Conservation (phyloP, 2,888 invertebrate genomes). For the Atrina japonica region DNA sequence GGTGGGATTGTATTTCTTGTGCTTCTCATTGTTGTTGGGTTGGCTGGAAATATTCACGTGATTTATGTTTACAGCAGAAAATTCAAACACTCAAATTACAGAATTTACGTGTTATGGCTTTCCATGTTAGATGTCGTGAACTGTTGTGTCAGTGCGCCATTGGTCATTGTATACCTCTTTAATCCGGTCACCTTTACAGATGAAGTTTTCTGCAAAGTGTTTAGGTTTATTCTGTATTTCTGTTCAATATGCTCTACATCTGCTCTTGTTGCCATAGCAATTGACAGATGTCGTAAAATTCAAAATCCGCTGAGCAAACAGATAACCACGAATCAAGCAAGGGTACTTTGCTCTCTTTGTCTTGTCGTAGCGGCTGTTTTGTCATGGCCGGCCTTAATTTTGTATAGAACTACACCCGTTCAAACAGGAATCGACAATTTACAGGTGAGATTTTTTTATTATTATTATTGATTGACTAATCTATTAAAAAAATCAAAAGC, state of each 20-base stretch:
- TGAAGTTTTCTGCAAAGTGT: slow-evolving; percentile 59
- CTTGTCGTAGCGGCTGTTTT: slow-evolving; percentile 36
- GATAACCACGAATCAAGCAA: slow-evolving; percentile 51
- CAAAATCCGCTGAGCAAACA: slow-evolving; percentile 52
- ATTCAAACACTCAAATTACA: slow-evolving; percentile 57
- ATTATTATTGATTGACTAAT: too few species aligned
- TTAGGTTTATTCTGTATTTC: slow-evolving; percentile 58
- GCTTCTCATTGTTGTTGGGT: slow-evolving; percentile 58
- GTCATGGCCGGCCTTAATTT: slow-evolving; percentile 51
- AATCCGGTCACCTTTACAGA: slow-evolving; percentile 61
- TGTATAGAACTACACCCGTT: slow-evolving; percentile 31
- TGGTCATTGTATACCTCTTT: slow-evolving; percentile 66
- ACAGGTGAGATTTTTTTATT: slow-evolving; percentile 7
- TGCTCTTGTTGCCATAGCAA: slow-evolving; percentile 63
- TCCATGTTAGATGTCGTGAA: slow-evolving; percentile 64
- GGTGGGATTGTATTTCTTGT: slow-evolving; percentile 39
- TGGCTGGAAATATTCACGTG: slow-evolving; percentile 64
- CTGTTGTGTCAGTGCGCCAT: slow-evolving; percentile 64
- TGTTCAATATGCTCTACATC: slow-evolving; percentile 56
- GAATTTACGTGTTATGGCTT: slow-evolving; percentile 63
- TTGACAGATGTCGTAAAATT: slow-evolving; percentile 58
- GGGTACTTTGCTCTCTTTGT: slow-evolving; percentile 43
- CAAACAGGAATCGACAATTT: slow-evolving; percentile 36
- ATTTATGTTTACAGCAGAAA: slow-evolving; percentile 60
- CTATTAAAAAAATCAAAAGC: too few species aligned